Evolutionary conservation across 1,140 invertebrate genomes (phyloP).

Genomic region (Atta texana): DNA sequence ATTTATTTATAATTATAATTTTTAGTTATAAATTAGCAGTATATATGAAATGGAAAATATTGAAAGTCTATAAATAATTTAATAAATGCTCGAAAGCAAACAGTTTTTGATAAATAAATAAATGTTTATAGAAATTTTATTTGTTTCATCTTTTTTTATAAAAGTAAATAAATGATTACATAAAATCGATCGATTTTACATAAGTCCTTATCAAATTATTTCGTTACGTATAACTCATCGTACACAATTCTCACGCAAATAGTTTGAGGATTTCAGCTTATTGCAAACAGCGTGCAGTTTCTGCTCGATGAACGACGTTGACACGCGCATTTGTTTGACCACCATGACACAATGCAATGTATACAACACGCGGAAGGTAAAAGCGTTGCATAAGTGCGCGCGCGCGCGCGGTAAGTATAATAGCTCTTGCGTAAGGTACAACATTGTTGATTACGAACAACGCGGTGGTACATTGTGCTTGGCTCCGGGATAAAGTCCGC

Average conservation of each 20-base stretch:
- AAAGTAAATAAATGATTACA: not conserved
- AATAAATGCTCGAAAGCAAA: not conserved
- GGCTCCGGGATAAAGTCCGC: constrained; percentile 34
- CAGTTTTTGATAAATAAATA: not conserved
- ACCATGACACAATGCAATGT: constrained; percentile 30
- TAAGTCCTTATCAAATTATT: not conserved
- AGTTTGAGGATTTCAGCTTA: not conserved
- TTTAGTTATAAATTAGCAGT: not conserved
- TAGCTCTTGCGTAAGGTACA: constrained; percentile 43
- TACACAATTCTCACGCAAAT: not conserved
- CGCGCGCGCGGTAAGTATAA: constrained; percentile 15
- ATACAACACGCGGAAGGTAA: constrained; percentile 25
- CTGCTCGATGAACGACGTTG: not conserved
- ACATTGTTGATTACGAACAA: constrained; percentile 52
- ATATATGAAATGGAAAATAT: not conserved
- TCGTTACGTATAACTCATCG: not conserved
- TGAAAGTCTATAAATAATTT: not conserved
- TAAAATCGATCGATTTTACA: not conserved
- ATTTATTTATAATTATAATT: not conserved
- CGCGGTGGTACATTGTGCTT: constrained; percentile 30
- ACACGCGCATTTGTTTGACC: constrained; percentile 49
- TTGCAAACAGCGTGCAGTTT: not conserved
- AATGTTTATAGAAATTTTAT: not conserved
- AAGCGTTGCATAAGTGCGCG: constrained; percentile 38
- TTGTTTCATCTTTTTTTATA: not conserved